Conservation (phyloP, 2,113 vertebrate species). For the Martes martes region DNA sequence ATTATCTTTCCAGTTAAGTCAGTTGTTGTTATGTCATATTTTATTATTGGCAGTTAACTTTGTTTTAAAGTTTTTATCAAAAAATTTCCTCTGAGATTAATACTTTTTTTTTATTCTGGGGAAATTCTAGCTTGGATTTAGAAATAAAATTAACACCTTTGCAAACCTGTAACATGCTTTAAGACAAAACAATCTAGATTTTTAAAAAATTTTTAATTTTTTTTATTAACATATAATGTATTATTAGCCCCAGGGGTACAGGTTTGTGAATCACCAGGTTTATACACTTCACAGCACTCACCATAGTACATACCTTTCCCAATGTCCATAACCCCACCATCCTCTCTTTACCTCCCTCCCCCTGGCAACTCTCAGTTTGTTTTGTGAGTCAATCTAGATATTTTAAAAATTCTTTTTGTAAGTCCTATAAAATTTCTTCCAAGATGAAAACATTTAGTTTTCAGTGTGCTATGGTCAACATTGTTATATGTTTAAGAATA, state of each 20-base stretch:
- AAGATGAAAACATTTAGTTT: conserved; percentile 9
- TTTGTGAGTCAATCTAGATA: background rate
- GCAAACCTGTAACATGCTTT: background rate
- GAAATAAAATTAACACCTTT: conserved; percentile 20
- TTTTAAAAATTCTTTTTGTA: background rate
- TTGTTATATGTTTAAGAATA: background rate
- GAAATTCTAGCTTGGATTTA: conserved; percentile 20
- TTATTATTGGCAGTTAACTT: background rate
- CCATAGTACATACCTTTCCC: no score
- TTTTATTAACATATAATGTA: no score
- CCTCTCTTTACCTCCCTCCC: no score
- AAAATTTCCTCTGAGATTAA: background rate
- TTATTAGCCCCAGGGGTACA: no score
- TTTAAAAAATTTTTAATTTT: background rate
- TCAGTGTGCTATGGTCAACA: background rate
- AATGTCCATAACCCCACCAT: no score
- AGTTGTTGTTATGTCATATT: background rate
- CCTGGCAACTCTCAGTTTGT: no score
- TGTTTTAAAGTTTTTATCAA: background rate
- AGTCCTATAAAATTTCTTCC: background rate
- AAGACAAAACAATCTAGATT: background rate
- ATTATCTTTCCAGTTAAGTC: background rate
- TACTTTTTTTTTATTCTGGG: background rate
- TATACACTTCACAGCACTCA: no score
- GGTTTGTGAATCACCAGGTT: no score